Base-by-base conservation (phyloP, 1,140 invertebrate genomes). In the Bursaphelenchus mucronatus region DNA sequence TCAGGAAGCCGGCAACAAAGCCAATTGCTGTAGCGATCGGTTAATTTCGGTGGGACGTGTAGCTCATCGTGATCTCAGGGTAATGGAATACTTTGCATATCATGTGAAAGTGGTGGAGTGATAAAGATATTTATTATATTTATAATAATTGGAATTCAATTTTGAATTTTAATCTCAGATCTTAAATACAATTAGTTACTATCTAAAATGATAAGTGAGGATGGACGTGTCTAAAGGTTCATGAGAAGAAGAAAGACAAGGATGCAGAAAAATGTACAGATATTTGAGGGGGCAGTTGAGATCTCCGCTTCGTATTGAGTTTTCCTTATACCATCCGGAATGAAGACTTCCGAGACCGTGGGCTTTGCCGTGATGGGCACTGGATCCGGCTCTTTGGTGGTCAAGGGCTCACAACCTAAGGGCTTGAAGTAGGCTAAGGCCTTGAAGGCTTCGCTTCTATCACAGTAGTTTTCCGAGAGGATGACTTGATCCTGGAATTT, bases 391-490 rank as follows among this genome's bases (percentile, higher is more conserved):
- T n/a, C 30, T 50, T 30, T 30, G 30, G 57, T 59, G 13, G 57
- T n/a, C 57, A 59, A 44, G 17, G 57, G 41, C 57, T 39, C 13
- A 39, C 57, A 59, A 11, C 57, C 74, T 3, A 71, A 43, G 11
- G 75, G 75, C 40, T 76, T 69, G 49, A 53, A 75, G 51, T 75
- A 78, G 15, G 62, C 45, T 15, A 75, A 44, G 13, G 73, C 69
- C 45, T 78, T 68, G 52, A 70, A 75, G 10, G 74, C 51, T 45
- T 77, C 76, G 55, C 73, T 67, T 11, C 58, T 46, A 19, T 70
- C 73, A 51, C 73, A 75, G 53, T 79, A 75, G 56, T 75, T 75
- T 39, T 75, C 73, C 19, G 61, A 54, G 19, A 75, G 49, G 30
- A 76, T 17, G 0, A 51, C 17, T 50, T 58, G 47, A 59, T 56